Base-by-base conservation (phyloP, 2,797 vertebrate genomes). In the Cryptoprocta ferox region DNA sequence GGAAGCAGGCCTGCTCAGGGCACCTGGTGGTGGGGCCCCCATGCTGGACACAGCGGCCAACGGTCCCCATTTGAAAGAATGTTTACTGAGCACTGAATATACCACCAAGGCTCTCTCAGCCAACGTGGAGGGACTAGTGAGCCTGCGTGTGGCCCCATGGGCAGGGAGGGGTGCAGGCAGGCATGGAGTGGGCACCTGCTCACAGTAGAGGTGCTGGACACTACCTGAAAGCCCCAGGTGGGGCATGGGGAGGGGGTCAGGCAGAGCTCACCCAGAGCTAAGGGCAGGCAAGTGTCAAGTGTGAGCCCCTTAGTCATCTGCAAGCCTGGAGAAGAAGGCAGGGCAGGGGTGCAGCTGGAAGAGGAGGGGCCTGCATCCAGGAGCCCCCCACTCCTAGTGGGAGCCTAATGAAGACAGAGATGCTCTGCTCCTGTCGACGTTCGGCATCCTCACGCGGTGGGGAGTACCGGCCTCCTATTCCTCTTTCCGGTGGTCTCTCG, bases 391-490 rank as follows among this genome's bases (percentile, higher is more conserved):
- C 8, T 32, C 30, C 24, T 3, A 11, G 18, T 19, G 45, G 48
- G 32, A 68, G 21, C 30, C 56, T 42, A n/a, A n/a, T 0, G 61
- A 14, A 35, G 70, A 21, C 2, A 2, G 61, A 39, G 63, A 26
- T 0, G 3, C 28, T 18, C 59, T n/a, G 35, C n/a, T 14, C 32
- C 59, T 15, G 2, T 37, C 3, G 28, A 30, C 6, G 32, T 37
- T 16, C 7, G 3, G 45, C 7, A 2, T 5, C 18, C 1, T 16
- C 28, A 6, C 9, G 2, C 12, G 0, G 1, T 32, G 32, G 30
- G 9, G 1, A 0, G 1, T 24, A 14, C 28, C 35, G 9, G 45
- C 18, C 53, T 42, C 61, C 45, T 13, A 16, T 10, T 30, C 35
- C 7, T 28, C 48, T 14, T 30, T 6, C 71, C 14, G 21, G 2